Evolutionary conservation across 2,888 invertebrate genomes (phyloP), one percentile per base, ranked within the genome.

Genomic region (Agrotis exclamationis): DNA sequence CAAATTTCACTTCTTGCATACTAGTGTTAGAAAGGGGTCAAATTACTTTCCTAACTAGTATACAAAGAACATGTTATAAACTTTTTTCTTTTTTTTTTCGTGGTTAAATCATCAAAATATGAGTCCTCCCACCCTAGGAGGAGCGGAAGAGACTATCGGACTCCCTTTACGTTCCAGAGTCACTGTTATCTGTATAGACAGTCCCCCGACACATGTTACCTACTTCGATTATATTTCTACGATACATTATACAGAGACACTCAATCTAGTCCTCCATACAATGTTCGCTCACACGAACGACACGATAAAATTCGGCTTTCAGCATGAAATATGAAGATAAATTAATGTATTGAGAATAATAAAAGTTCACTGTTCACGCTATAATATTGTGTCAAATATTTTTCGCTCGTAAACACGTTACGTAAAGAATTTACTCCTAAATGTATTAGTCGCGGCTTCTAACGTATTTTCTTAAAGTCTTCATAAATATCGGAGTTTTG

Each of bases 321-420:
- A 51, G 14, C 18, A 75, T 67, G 63, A 76, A 76, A 64, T 62
- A 74, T 70, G 65, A 74, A 70, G 66, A 78, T 75, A 80, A 71
- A 76, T 82, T 75, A 77, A 80, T 74, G 77, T 84, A 70, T 79
- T 53, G 79, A 70, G 72, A 50, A 70, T 70, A 76, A 72, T 69
- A 79, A 68, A 79, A 78, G 14, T 22, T 51, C 59, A 22, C 44
- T 56, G 53, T 16, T 39, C 45, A 60, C 44, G 56, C 14, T 53
- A 47, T 58, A 44, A 60, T 50, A 65, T 67, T 65, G 66, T 68
- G 74, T 60, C 63, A 58, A 51, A 83, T 66, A 70, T 64, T 65
- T 63, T 50, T 22, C 63, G 44, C 62, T 59, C 53, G 56, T 72
- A 74, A 80, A 73, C 70, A 70, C 72, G 66, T 62, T 56, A 71